Base-by-base conservation (phyloP, 2,797 vertebrate genomes). In the Poecile montanus region DNA sequence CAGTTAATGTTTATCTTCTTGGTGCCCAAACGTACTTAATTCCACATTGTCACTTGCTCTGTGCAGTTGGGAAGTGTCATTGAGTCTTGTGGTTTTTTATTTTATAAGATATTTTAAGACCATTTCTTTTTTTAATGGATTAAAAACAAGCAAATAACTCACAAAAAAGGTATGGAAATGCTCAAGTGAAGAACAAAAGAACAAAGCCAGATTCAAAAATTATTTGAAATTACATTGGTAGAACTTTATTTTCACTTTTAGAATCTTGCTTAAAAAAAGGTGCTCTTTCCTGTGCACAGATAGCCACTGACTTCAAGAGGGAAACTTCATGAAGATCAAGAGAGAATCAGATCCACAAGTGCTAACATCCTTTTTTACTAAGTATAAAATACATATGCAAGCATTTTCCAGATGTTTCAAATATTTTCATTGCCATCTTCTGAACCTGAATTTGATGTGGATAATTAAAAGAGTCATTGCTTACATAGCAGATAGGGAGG, bases 391-490 rank as follows among this genome's bases (percentile, higher is more conserved):
- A 62, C 40, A 81, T 20, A 48, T 38, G 32, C 73, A 79, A 79
- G 60, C 51, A 17, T 86, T 45, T 93, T 38, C 22, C 32, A 54
- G 60, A 36, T 91, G 51, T 79, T 94, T 93, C 42, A 79, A 11
- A 44, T 0, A 4, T 79, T 88, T 71, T 74, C 50, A 13, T 76
- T 85, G 65, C 83, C n/a, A 23, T 89, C 44, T 70, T 93, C 81
- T 91, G 79, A 91, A 78, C 47, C 21, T 81, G 40, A 10, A 53
- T 93, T 84, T 90, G 74, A 72, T 86, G 60, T 42, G 53, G 60
- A 54, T 93, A 91, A 94, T 95, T 70, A 86, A 82, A 88, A 74
- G 74, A 76, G 68, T 85, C n/a, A 58, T 48, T 44, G 85, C 60
- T 88, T 91, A 61, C 45, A 85, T 86, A 76, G 73, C 53, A 78